These are phyloP conservation scores for Linhomoeus sp. DNA, from an alignment of 2,888 invertebrate genomes.

Conservation along the genomic window DNA sequence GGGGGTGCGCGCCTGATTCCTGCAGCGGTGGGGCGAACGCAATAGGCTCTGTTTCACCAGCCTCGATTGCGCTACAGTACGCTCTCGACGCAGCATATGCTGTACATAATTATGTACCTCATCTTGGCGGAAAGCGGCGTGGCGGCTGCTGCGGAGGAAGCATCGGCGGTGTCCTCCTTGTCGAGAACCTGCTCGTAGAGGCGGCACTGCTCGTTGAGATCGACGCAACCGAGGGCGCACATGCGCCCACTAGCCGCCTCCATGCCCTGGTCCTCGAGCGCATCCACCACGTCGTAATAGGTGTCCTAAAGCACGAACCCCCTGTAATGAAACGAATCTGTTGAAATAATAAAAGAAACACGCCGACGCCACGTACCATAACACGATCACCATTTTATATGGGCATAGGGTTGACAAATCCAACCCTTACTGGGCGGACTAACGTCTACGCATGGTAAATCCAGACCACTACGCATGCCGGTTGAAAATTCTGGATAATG, in stretches of 20 bases:
- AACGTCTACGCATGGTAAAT: too few relatives aligned
- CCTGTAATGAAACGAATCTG: too few relatives aligned
- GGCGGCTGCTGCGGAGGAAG: conserved; percentile 2
- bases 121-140: conserved; percentile 1
- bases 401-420: too few relatives aligned
- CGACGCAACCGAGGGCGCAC: conserved; percentile 9
- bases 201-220: conserved; percentile 20
- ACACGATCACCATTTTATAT: background rate
- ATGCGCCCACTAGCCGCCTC: conserved; percentile 19
- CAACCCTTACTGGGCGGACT: too few relatives aligned
- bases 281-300: conserved; percentile 90
- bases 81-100: background rate
- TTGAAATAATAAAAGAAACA: too few relatives aligned
- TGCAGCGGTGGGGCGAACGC: too few relatives aligned
- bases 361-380: background rate
- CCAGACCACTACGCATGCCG: too few relatives aligned
- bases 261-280: conserved; percentile 58
- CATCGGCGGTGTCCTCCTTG: conserved; percentile 17
- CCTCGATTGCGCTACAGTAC: too few relatives aligned
- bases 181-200: conserved; percentile 24
- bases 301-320: conserved; percentile 60
- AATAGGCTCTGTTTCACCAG: too few relatives aligned
- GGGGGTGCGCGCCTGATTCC: too few relatives aligned
- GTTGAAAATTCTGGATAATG: too few relatives aligned
- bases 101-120: conserved; percentile 1